Conservation (phyloP, 2,888 invertebrate genomes). For the Pseudococcus jackbeardsleyi region DNA sequence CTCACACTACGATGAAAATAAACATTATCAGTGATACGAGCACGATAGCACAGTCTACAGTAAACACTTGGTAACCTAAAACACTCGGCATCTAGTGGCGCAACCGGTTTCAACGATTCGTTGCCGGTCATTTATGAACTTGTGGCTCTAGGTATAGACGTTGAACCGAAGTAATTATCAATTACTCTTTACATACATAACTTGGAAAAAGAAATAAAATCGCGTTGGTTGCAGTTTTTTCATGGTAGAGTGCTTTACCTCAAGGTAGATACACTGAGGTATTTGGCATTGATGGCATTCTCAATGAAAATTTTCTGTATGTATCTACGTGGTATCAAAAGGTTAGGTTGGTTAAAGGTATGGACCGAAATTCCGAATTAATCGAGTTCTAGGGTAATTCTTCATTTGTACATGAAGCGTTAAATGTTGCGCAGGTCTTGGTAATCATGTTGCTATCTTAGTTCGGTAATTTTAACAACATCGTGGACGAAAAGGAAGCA, state of each 20-base stretch:
- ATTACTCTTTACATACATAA: conserved; percentile 53
- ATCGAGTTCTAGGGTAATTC: neutral
- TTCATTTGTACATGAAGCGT: neutral
- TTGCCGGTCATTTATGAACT: conserved; percentile 28
- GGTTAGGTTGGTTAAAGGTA: neutral
- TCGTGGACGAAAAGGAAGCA: neutral
- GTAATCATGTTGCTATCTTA: neutral
- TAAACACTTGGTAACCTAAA: neutral
- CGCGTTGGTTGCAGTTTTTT: conserved; percentile 45
- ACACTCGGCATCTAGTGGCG: neutral
- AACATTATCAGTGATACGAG: neutral
- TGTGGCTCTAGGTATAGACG: neutral
- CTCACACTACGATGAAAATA: no score
- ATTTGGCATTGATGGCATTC: neutral
- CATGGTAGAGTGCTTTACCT: conserved; percentile 52
- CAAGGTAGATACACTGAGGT: conserved; percentile 43
- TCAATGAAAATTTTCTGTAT: neutral
- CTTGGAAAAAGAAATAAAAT: neutral
- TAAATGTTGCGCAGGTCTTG: conserved; percentile 15
- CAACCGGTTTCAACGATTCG: conserved; percentile 38
- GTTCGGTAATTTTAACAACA: neutral
- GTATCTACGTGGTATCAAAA: neutral
- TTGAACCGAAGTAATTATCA: conserved; percentile 59
- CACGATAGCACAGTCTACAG: neutral
- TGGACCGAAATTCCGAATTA: neutral